Percentiles rank a stretch among this genome's conserved stretches.
Evolutionary conservation across 2,797 vertebrate genomes (phyloP).

Genomic region (Enoplosus armatus): DNA sequence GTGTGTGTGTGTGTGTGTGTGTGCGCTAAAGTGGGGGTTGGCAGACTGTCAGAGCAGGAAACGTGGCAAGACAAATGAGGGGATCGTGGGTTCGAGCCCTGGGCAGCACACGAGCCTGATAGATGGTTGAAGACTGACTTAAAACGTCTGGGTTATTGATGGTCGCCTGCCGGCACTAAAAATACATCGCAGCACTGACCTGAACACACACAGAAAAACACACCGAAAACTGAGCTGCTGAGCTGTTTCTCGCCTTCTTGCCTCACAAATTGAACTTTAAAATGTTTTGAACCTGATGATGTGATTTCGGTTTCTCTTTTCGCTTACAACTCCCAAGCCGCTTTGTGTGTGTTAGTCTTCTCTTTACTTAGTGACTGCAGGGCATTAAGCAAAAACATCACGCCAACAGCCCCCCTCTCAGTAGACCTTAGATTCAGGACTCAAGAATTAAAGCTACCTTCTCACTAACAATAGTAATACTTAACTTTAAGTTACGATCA

Average conservation of each 20-base stretch:
- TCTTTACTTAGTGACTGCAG: background rate
- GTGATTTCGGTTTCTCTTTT: constrained; percentile 5
- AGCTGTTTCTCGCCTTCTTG: constrained; percentile 21
- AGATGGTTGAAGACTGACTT: constrained; percentile 78
- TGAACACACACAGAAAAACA: constrained; percentile 39
- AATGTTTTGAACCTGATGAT: constrained; percentile 25
- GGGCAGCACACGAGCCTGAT: constrained; percentile 74
- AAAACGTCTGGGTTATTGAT: constrained; percentile 82
- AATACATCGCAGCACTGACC: constrained; percentile 62
- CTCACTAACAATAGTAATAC: too few species aligned
- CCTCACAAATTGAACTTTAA: constrained; percentile 32
- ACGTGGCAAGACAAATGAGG: constrained; percentile 75
- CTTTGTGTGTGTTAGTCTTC: background rate
- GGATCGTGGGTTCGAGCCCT: constrained; percentile 72
- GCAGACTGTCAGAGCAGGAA: constrained; percentile 72
- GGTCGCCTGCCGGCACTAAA: constrained; percentile 66
- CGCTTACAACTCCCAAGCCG: background rate
- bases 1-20: constrained; percentile 38
- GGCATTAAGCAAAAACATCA: background rate
- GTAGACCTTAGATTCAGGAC: too few species aligned
- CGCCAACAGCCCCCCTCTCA: background rate
- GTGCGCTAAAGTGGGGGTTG: constrained; percentile 47
- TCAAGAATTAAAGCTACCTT: background rate
- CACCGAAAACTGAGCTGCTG: constrained; percentile 20
- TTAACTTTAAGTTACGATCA: too few species aligned